These are phyloP conservation scores for Nemotelus pantherinus DNA, from an alignment of 2,888 invertebrate species.

Conservation along the genomic window DNA sequence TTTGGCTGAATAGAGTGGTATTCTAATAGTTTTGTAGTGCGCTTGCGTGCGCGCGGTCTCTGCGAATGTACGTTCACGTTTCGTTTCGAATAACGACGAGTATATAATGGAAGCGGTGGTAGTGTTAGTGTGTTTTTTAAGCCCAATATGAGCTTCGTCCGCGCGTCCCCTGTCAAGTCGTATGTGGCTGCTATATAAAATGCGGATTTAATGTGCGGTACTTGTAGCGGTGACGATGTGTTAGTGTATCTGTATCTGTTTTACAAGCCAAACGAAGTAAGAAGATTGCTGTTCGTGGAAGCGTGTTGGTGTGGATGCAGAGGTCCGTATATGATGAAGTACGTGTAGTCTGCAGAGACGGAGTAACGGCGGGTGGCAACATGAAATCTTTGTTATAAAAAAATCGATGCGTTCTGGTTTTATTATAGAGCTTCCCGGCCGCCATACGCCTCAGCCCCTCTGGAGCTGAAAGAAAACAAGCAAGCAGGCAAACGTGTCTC, in stretches of 20 bases:
- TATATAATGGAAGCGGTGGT: background rate
- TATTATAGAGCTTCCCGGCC: slow-evolving; percentile 35
- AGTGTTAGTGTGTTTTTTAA: slow-evolving; percentile 13
- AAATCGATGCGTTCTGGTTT: slow-evolving; percentile 56
- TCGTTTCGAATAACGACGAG: slow-evolving; percentile 11
- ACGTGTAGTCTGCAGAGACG: slow-evolving; percentile 23
- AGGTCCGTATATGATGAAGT: background rate
- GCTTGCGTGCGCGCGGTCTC: slow-evolving; percentile 37
- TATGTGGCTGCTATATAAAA: slow-evolving; percentile 12
- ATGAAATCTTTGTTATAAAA: slow-evolving; percentile 45
- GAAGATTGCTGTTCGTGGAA: background rate
- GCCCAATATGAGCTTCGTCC: slow-evolving; percentile 6
- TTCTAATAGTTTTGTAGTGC: slow-evolving; percentile 19
- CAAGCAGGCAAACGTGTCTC: slow-evolving; percentile 24
- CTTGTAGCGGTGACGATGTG: background rate
- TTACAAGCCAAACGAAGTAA: background rate
- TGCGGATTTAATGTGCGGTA: slow-evolving; percentile 27
- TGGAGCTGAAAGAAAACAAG: slow-evolving; percentile 1
- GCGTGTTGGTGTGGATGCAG: slow-evolving; percentile 25
- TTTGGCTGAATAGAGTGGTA: slow-evolving; percentile 23
- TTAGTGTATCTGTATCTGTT: slow-evolving; percentile 10
- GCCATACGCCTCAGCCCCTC: background rate
- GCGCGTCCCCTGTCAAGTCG: background rate
- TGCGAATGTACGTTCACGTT: slow-evolving; percentile 24
- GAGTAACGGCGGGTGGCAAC: slow-evolving; percentile 10